phyloP scores from a whole-genome alignment of 2,888 invertebrate genomes.

The Conus canariensis region DNA sequence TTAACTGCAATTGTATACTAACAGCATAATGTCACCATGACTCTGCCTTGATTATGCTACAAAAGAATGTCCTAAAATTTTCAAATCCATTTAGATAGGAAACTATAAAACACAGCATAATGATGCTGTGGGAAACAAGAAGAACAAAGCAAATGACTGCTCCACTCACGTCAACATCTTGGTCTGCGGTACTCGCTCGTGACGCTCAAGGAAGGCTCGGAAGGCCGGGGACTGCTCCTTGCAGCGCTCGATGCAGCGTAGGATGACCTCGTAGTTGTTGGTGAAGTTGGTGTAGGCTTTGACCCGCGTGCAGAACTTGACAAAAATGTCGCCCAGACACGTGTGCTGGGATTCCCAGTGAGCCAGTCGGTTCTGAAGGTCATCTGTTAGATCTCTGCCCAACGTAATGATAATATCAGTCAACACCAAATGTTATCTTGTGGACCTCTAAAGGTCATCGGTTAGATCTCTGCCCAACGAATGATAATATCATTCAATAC shows the following conservation, averaged over 20 bases:
- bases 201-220: slow-evolving; percentile 73
- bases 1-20: too few species aligned
- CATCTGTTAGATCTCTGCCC: slow-evolving; percentile 68
- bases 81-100: too few species aligned
- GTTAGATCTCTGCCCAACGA: slow-evolving; percentile 63
- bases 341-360: slow-evolving; percentile 72
- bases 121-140: too few species aligned
- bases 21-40: too few species aligned
- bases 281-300: slow-evolving; percentile 75
- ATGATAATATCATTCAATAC: neutral
- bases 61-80: too few species aligned
- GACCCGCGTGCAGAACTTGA: slow-evolving; percentile 72
- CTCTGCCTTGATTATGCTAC: too few species aligned
- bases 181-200: slow-evolving; percentile 70
- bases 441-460: slow-evolving; percentile 70
- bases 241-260: slow-evolving; percentile 71
- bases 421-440: neutral
- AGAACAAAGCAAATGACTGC: too few species aligned
- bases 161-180: slow-evolving; percentile 74
- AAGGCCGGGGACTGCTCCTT: slow-evolving; percentile 74
- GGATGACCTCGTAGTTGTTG: slow-evolving; percentile 75
- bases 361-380: slow-evolving; percentile 68
- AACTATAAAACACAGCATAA: too few species aligned
- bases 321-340: slow-evolving; percentile 76
- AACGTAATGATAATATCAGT: neutral